Evolutionary conservation across 2,797 vertebrate genomes (phyloP), one percentile per base, ranked within the genome.

Genomic region (Clamator glandarius): DNA sequence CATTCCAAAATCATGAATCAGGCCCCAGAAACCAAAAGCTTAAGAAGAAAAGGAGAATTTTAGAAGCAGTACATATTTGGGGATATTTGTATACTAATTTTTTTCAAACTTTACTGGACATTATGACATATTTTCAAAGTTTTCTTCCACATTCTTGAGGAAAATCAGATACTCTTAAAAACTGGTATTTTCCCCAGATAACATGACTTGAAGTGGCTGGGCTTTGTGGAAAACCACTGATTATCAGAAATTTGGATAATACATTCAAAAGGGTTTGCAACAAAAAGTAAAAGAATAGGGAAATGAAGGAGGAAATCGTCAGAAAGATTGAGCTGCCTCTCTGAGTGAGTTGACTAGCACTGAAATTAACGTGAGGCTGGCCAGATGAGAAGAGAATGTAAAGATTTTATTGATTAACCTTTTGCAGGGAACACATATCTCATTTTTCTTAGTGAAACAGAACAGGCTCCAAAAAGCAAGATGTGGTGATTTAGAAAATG

Each of bases 341-440:
- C 78, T 77, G 62, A 87, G 57, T 50, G 70, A 92, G 51, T 5
- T 84, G 79, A 92, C 84, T 81, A 81, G 58, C n/a, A 15, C 51
- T 75, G 87, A 95, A 95, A 90, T 95, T 94, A 83, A 95, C 93
- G 58, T 62, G 62, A 77, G 42, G 46, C 54, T 89, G 82, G 46
- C 92, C 82, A 93, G 92, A 93, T 90, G 82, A 95, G 95, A 91
- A 75, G 58, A 87, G 54, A 75, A 80, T 78, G 89, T 64, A 93
- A 94, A 94, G 92, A 89, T 95, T 95, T 94, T 95, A 89, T 92
- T 1, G 39, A 94, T 95, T 93, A 96, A 95, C 92, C 92, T 95
- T 92, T 77, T 89, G 51, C 81, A 63, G 35, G 69, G 92, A 95
- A 91, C 39, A 59, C 46, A 74, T 72, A 72, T 93, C 81, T 95